phyloP scores from a whole-genome alignment of 2,888 invertebrate species.

The Saturnia japonica region DNA sequence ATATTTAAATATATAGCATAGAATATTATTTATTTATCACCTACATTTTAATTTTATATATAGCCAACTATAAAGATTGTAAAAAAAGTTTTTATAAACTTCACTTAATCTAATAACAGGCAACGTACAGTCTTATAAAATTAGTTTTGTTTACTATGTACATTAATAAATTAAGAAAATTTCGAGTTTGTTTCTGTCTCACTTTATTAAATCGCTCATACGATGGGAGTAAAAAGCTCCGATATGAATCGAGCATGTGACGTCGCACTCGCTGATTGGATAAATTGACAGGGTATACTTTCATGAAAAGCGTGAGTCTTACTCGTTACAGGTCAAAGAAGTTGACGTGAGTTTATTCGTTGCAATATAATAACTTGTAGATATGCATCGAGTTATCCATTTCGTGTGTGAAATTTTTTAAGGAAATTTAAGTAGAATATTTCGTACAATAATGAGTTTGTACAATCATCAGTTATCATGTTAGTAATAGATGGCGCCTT shows the following conservation, averaged over 20 bases:
- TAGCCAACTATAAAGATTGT: constrained; percentile 4
- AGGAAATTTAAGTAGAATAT: too few relatives aligned
- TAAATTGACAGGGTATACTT: background rate
- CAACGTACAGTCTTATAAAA: constrained; percentile 22
- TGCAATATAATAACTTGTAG: too few relatives aligned
- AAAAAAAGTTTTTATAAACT: constrained; percentile 7
- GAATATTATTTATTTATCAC: too few relatives aligned
- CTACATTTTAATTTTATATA: too few relatives aligned
- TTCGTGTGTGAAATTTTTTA: too few relatives aligned
- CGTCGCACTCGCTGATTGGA: background rate
- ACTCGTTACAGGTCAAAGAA: background rate
- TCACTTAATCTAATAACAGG: constrained; percentile 19
- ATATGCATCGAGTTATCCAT: too few relatives aligned
- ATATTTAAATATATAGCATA: too few relatives aligned
- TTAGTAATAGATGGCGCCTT: too few relatives aligned
- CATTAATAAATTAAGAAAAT: background rate
- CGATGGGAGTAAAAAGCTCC: background rate
- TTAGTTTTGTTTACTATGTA: constrained; percentile 3
- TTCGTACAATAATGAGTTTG: too few relatives aligned
- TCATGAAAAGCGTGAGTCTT: background rate
- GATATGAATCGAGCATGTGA: background rate
- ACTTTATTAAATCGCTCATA: background rate
- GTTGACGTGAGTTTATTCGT: too few relatives aligned
- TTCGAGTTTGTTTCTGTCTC: background rate
- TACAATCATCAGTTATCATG: too few relatives aligned